Evolutionary conservation across 2,113 vertebrate genomes (phyloP).

Genomic region (Actinemys pallida): DNA sequence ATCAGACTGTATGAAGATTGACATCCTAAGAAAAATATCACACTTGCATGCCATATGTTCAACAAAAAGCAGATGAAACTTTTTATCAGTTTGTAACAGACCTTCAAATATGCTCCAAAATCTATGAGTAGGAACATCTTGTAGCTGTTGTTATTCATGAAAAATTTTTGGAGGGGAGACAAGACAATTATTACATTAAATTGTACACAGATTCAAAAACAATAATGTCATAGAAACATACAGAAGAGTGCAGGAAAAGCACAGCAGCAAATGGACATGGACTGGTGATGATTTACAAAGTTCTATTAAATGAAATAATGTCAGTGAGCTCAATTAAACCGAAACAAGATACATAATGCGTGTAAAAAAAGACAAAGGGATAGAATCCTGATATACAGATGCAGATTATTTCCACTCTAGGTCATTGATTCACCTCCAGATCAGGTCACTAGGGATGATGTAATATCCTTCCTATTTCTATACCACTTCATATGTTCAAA

Average conservation of each 20-base stretch:
- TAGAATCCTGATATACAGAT: neutral
- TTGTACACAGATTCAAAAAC: too few relatives aligned
- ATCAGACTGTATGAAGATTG: conserved; percentile 16
- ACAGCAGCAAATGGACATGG: neutral
- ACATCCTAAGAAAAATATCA: conserved; percentile 12
- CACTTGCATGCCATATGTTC: neutral
- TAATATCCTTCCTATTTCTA: neutral
- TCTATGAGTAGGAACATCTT: neutral
- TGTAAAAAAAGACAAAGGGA: neutral
- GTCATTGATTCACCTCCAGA: neutral
- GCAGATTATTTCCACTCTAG: neutral
- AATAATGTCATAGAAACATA: neutral
- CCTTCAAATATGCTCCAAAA: neutral
- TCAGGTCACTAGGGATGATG: neutral
- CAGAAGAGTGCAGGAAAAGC: neutral
- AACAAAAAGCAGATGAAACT: neutral
- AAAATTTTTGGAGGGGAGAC: neutral
- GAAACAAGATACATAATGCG: neutral
- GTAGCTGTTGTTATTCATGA: neutral
- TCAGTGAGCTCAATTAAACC: neutral
- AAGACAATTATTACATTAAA: neutral
- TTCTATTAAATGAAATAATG: neutral
- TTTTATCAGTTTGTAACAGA: neutral
- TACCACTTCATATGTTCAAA: neutral
- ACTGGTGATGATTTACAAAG: neutral